These are phyloP conservation scores for Dicyrtoma fusca DNA, from an alignment of 2,888 invertebrate genomes.

Conservation along the genomic window DNA sequence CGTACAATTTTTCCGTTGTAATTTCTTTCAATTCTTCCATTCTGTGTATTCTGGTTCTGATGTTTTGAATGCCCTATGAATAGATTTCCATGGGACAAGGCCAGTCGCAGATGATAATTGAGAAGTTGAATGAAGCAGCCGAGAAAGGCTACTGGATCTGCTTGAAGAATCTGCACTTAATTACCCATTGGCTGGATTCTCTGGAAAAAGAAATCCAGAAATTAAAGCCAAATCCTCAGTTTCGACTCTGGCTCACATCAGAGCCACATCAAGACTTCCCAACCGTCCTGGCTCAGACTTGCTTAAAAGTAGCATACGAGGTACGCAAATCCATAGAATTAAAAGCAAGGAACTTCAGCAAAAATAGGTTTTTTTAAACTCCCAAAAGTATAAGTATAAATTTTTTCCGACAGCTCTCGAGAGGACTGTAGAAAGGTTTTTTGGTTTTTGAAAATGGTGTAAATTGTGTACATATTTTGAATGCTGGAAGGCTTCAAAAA, in stretches of 20 bases:
- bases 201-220: conserved; percentile 69
- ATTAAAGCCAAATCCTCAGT: conserved; percentile 63
- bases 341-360: no score
- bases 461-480: no score
- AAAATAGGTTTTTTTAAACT: no score
- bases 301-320: conserved; percentile 78
- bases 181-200: conserved; percentile 71
- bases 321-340: no score
- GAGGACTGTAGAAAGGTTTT: no score
- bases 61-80: conserved; percentile 17
- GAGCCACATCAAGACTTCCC: conserved; percentile 80
- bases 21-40: no score
- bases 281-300: conserved; percentile 73
- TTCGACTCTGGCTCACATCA: conserved; percentile 83
- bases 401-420: no score
- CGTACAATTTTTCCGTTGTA: conserved; percentile 54
- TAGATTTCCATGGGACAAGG: conserved; percentile 81
- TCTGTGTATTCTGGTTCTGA: no score
- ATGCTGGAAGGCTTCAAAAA: no score
- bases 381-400: no score
- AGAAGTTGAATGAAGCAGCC: conserved; percentile 66
- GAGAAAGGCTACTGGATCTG: conserved; percentile 74
- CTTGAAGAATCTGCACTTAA: conserved; percentile 79
- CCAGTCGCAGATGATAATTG: conserved; percentile 69
- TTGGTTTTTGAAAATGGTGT: no score